Evolutionary conservation across 2,113 vertebrate genomes (phyloP).

Genomic region (Machaerirhynchus nigripectus): DNA sequence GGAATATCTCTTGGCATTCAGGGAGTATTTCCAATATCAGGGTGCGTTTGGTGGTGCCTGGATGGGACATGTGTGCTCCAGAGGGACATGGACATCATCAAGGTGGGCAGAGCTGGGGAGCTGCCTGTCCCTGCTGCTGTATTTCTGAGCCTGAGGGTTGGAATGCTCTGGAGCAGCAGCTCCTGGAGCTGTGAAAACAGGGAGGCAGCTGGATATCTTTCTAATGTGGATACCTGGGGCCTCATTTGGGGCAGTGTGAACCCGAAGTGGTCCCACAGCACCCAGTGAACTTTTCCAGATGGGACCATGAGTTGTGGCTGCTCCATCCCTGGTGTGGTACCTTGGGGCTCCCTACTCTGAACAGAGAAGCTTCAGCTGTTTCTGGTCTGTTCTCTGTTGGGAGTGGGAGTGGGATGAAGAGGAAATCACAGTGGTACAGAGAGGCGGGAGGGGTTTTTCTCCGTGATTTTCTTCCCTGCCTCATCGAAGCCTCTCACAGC

Average conservation of each 20-base stretch:
- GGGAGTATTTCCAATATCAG: not conserved
- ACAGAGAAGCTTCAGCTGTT: not conserved
- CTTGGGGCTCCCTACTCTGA: not conserved
- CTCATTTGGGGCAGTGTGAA: not conserved
- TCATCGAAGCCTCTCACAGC: not conserved
- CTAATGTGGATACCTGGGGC: not conserved
- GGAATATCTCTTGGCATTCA: not conserved
- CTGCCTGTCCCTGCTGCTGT: not conserved
- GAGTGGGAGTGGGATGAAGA: not conserved
- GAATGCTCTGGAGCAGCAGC: not conserved
- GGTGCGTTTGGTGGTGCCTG: not conserved
- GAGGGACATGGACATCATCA: not conserved
- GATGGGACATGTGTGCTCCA: not conserved
- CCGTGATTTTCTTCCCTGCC: not conserved
- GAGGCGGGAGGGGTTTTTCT: not conserved
- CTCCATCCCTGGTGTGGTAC: not conserved
- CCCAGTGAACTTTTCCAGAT: not conserved
- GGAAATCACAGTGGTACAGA: not conserved
- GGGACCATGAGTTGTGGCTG: not conserved
- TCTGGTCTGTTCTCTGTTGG: not conserved
- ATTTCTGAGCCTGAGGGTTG: not conserved
- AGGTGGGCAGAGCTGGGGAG: not conserved
- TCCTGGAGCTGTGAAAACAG: not conserved
- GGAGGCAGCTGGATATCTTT: not conserved
- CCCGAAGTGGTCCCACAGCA: fast-evolving